Evolutionary conservation across 1,140 invertebrate genomes (phyloP).

Genomic region (Aphelenchoides besseyi): DNA sequence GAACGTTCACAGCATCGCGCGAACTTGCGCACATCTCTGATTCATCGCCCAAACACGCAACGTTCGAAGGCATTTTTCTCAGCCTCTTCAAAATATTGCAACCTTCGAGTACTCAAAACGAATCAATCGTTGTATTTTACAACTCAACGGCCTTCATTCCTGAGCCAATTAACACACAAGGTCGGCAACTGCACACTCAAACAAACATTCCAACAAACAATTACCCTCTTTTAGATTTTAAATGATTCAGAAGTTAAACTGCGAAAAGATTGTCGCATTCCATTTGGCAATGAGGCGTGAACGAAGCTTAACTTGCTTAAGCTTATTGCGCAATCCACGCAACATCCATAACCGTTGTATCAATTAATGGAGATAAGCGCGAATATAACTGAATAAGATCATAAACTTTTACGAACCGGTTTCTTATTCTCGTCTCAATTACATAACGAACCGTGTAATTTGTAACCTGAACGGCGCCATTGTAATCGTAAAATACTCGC

Average conservation of each 20-base stretch:
- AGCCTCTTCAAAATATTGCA: too few relatives aligned
- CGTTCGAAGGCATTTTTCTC: too few relatives aligned
- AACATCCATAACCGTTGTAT: neutral
- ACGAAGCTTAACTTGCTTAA: neutral
- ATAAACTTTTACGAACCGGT: too few relatives aligned
- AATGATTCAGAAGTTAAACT: neutral
- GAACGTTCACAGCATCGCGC: too few relatives aligned
- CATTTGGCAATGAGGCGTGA: neutral
- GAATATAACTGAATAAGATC: neutral
- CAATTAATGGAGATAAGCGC: neutral
- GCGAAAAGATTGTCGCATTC: neutral
- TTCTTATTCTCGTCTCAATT: too few relatives aligned
- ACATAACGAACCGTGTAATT: too few relatives aligned
- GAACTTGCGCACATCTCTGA: too few relatives aligned
- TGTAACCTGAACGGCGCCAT: neutral
- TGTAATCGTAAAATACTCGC: neutral
- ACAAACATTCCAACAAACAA: neutral
- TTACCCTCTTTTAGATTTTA: neutral
- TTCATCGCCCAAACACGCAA: too few relatives aligned
- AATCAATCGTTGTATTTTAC: too few relatives aligned
- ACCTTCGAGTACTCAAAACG: too few relatives aligned
- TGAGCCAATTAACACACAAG: neutral
- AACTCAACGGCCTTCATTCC: too few relatives aligned
- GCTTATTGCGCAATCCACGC: neutral
- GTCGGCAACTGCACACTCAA: neutral